A percentile compares a stretch with the other conserved stretches of the same genome.
phyloP scores from a whole-genome alignment of 2,113 vertebrate genomes.

The Hirundichthys speculiger region DNA sequence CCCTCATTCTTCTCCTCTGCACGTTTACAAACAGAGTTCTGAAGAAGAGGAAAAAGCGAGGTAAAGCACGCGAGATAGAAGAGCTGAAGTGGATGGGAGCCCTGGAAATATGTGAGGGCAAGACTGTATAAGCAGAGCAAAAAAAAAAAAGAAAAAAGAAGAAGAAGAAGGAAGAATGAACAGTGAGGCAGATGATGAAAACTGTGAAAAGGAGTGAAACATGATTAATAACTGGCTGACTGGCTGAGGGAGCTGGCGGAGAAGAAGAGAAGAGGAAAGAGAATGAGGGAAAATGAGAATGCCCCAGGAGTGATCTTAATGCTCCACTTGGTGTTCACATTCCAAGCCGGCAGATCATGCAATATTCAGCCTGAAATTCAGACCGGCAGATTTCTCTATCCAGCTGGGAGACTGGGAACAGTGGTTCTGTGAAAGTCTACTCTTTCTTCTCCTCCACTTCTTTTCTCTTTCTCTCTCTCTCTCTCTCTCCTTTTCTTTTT shows the following conservation, averaged over 20 bases:
- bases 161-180: slow-evolving; percentile 26
- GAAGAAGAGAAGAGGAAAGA: slow-evolving; percentile 6
- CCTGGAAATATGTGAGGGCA: slow-evolving; percentile 50
- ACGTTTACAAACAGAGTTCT: slow-evolving; percentile 72
- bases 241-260: slow-evolving; percentile 21
- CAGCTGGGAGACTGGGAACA: slow-evolving; percentile 39
- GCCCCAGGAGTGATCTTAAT: slow-evolving; percentile 68
- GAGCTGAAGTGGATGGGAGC: slow-evolving; percentile 30
- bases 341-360: slow-evolving; percentile 69
- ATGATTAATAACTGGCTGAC: slow-evolving; percentile 56
- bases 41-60: slow-evolving; percentile 36
- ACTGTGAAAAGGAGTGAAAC: slow-evolving; percentile 30
- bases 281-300: slow-evolving; percentile 51
- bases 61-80: slow-evolving; percentile 20
- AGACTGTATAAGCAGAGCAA: slow-evolving; percentile 16
- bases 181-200: slow-evolving; percentile 31
- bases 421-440: slow-evolving; percentile 1
- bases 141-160: slow-evolving; percentile 23
- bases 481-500: neutral
- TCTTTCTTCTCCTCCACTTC: neutral
- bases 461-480: slow-evolving; percentile 6
- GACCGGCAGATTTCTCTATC: slow-evolving; percentile 41
- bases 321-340: slow-evolving; percentile 74
- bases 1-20: slow-evolving; percentile 74
- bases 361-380: slow-evolving; percentile 50